phyloP scores from a whole-genome alignment of 2,113 vertebrate species.

The Nansenia antarctica region DNA sequence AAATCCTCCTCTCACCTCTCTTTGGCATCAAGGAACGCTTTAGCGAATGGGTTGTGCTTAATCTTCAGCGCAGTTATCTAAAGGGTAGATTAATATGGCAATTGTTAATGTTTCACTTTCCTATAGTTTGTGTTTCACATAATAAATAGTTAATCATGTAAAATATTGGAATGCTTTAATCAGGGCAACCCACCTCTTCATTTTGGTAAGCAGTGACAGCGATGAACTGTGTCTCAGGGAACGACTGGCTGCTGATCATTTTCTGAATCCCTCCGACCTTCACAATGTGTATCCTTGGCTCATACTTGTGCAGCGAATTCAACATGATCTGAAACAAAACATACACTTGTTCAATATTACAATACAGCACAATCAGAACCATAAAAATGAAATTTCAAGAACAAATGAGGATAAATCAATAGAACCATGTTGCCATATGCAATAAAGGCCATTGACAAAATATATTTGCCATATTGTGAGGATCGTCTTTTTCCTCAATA shows the following conservation, averaged over 20 bases:
- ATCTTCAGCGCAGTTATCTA: constrained; percentile 83
- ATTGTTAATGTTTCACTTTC: background rate
- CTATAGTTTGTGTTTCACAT: background rate
- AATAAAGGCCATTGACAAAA: background rate
- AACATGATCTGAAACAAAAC: constrained; percentile 74
- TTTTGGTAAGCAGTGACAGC: constrained; percentile 83
- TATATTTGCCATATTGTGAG: background rate
- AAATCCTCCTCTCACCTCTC: constrained; percentile 69
- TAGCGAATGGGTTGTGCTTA: constrained; percentile 82
- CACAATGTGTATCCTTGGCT: constrained; percentile 81
- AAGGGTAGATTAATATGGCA: background rate
- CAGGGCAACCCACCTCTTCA: constrained; percentile 68
- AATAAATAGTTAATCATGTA: background rate
- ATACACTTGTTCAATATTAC: background rate
- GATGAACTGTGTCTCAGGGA: constrained; percentile 81
- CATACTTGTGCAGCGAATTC: constrained; percentile 83
- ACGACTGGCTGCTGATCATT: constrained; percentile 82
- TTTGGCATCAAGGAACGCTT: constrained; percentile 81
- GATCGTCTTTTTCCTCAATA: background rate
- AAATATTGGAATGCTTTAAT: too few species aligned
- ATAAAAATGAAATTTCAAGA: background rate
- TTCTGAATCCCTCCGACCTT: constrained; percentile 81
- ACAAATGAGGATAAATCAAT: background rate
- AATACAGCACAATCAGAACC: background rate
- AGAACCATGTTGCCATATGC: background rate